Evolutionary conservation across 35 echinoderm and acorn worm genomes (phyloP), one percentile per base, ranked within the genome.

Genomic region (Patiria miniata): DNA sequence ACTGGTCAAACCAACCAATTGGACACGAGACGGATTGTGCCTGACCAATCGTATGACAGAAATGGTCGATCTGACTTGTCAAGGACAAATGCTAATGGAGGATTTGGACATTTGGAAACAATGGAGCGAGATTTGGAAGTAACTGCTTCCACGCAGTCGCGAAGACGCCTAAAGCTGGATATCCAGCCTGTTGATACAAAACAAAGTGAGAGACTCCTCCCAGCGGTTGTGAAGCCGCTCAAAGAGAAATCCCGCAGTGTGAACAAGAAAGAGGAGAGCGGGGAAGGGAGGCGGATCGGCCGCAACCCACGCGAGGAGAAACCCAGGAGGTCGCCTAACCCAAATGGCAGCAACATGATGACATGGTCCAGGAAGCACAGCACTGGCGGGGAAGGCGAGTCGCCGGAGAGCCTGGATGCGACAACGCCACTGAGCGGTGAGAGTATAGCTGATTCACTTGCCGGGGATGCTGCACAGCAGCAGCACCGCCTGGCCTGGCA

Each of bases 401-500:
- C 94, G 3, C 87, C 94, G 50, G 94, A 95, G 36, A 94, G 93
- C 77, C 37, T 95, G 8, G 90, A 82, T 79, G 81, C 93, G 17
- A 83, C 90, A 0, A 96, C 94, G 15, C 94, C 94, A 77, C 94
- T 89, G 1, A 96, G 94, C 86, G 90, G 90, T 81, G 93, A 90
- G 58, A 94, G 88, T 14, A 85, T 90, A 44, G 83, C 89, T 40
- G 93, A 94, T 81, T 80, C 88, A 22, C 82, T 86, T 34, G 93
- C 86, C 28, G 60, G 69, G 18, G 80, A 82, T 33, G 42, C 15
- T 26, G 30, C 40, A 52, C 65, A 83, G 28, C 76, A 78, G 50
- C 68, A 85, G 76, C 52, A 79, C 28, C 80, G 80, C 51, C 19
- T 82, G 21, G 40, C 80, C 12, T 82, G 40, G 40, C 80, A 82